A percentile compares a stretch with the other conserved stretches of the same genome.
Conservation (phyloP, 2,888 invertebrate species). For the Sinodicranocentrus sp. region DNA sequence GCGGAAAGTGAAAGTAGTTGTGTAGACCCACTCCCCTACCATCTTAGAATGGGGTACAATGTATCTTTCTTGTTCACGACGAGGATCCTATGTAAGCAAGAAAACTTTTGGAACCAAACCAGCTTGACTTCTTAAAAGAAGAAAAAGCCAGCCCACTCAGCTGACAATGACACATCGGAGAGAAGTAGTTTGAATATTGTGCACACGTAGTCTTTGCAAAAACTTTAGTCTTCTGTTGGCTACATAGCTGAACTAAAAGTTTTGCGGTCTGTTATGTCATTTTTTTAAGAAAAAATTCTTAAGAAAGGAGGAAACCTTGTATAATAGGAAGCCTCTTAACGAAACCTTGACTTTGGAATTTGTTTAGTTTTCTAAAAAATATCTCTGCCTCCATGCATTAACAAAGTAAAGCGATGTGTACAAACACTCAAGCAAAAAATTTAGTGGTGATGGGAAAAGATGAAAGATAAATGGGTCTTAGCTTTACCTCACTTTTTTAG, state of each 20-base stretch:
- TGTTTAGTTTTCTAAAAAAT: too few relatives aligned
- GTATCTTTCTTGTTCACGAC: too few relatives aligned
- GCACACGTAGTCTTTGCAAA: too few relatives aligned
- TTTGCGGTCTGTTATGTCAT: constrained; percentile 51
- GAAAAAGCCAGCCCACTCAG: constrained; percentile 36
- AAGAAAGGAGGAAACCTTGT: too few relatives aligned
- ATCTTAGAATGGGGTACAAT: not conserved
- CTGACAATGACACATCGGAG: constrained; percentile 53
- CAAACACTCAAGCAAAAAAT: not conserved
- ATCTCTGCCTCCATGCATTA: too few relatives aligned
- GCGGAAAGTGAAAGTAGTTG: not conserved
- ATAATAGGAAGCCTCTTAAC: too few relatives aligned
- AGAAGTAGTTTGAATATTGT: not conserved
- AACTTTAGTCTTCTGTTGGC: too few relatives aligned
- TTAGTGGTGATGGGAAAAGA: constrained; percentile 35
- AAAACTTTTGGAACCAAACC: not conserved
- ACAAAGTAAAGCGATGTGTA: not conserved
- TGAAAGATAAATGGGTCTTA: constrained; percentile 46
- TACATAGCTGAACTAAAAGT: constrained; percentile 13
- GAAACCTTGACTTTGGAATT: too few relatives aligned
- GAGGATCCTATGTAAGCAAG: too few relatives aligned
- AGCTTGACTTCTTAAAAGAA: constrained; percentile 26
- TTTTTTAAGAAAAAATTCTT: too few relatives aligned
- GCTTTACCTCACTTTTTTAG: not conserved
- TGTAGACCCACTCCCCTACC: not conserved